These are phyloP conservation scores for Porphyrio hochstetteri DNA, from an alignment of 2,113 vertebrate species.

Conservation along the genomic window DNA sequence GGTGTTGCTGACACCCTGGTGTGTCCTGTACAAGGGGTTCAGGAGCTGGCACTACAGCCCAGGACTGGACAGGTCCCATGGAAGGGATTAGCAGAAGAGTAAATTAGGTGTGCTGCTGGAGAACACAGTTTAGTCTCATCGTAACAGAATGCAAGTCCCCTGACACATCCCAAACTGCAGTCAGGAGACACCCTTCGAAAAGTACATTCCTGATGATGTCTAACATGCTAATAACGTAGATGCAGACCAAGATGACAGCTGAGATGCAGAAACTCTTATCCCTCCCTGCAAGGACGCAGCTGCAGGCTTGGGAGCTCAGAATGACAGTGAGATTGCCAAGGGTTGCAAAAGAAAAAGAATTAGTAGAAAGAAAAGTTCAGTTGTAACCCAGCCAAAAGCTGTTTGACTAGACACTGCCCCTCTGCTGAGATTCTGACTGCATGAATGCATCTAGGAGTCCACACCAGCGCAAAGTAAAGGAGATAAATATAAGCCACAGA, in stretches of 20 bases:
- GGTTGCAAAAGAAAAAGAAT: neutral
- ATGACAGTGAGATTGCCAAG: neutral
- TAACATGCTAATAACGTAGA: neutral
- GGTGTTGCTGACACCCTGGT: neutral
- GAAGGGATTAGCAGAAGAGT: neutral
- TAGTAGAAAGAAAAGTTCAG: neutral
- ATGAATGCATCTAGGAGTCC: neutral
- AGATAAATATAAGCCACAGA: slow-evolving; percentile 30
- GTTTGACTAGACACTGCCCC: neutral
- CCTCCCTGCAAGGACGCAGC: neutral
- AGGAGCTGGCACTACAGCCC: neutral
- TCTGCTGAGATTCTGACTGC: neutral
- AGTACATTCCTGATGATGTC: neutral
- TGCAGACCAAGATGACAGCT: neutral
- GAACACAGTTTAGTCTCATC: neutral
- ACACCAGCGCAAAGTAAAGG: neutral
- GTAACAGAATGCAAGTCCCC: neutral
- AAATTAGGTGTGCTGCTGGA: neutral
- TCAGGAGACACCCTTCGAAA: neutral
- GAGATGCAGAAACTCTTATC: neutral
- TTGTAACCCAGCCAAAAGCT: neutral
- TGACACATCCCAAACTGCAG: neutral
- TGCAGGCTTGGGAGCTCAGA: neutral
- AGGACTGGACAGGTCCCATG: neutral
- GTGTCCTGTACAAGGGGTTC: accelerated